Evolutionary conservation across 2,888 invertebrate genomes (phyloP), one percentile per base, ranked within the genome.

Genomic region (Epinotia demarniana): DNA sequence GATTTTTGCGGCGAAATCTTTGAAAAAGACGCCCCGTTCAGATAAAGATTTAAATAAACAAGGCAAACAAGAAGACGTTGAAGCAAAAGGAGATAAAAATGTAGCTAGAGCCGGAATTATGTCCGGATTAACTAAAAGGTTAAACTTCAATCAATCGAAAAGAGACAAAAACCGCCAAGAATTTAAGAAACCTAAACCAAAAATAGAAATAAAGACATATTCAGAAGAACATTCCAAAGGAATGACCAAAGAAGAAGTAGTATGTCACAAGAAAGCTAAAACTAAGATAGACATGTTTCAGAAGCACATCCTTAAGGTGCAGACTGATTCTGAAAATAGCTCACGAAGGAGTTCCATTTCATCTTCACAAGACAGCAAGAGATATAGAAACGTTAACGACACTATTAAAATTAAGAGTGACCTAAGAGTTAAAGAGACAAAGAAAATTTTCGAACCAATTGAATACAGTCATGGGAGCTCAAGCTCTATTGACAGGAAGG

Each of bases 231-330:
- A 89, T 76, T 86, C 85, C 0, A 86, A 78, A 80, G 88, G 88
- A n/a, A 85, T 86, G 81, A 86, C 86, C 0, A 92, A 90, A 82
- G 92, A 92, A 23, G 90, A 92, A 84, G 89, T 88, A 0, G 83
- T 94, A 9, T 94, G 92, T 76, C 89, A 91, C 75, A 91, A 87
- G 62, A 93, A 93, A 83, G 94, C 94, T 1, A 94, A 92, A 82
- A 86, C 88, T 0, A 92, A 92, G 81, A 94, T 94, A 6, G 94
- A 94, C 78, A 89, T 94, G 89, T 94, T 94, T 73, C 94, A 94
- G 87, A 93, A 92, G 79, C 91, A 93, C 75, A 92, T 94, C 77
- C 85, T 84, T 76, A 90, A 91, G 80, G 85, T 87, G 2, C 90
- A 94, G 79, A 85, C 92, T 0, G 92, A 93, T 78, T 91, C 92